phyloP scores from a whole-genome alignment of 2,113 vertebrate genomes.

The Herpailurus yagouaroundi region DNA sequence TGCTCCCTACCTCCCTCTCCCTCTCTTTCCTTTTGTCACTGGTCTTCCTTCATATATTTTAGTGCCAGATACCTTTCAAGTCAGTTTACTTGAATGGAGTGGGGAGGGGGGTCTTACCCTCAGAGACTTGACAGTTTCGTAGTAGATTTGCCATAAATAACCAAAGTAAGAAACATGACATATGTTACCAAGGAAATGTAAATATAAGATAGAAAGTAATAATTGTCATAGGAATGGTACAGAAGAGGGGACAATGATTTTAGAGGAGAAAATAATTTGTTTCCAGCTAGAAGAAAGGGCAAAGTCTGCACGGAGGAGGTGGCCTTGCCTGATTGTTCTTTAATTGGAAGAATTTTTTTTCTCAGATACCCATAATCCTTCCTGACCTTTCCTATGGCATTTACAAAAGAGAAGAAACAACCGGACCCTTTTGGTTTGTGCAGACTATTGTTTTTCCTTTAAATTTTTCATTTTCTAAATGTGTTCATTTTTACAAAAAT shows the following conservation, averaged over 20 bases:
- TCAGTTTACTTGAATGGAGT: not conserved
- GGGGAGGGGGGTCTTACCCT: not conserved
- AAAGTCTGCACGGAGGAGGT: not conserved
- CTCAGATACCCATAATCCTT: not conserved
- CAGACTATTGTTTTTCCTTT: not conserved
- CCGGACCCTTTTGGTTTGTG: not conserved
- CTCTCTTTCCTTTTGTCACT: not conserved
- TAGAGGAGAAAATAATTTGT: not conserved
- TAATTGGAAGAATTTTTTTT: not conserved
- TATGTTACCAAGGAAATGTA: not conserved
- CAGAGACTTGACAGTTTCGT: not conserved
- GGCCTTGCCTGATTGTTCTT: not conserved
- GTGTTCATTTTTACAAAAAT: slow-evolving; percentile 13
- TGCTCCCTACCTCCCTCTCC: not conserved
- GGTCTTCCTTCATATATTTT: not conserved
- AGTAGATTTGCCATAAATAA: not conserved
- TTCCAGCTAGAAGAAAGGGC: not conserved
- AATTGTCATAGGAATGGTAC: not conserved
- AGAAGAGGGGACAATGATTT: slow-evolving; percentile 17
- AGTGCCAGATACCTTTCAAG: not conserved
- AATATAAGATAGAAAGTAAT: not conserved
- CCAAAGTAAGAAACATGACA: not conserved
- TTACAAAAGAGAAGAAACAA: not conserved
- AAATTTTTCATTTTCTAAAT: slow-evolving; percentile 2
- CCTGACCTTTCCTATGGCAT: not conserved